Evolutionary conservation across 2,888 invertebrate species (phyloP).

Genomic region (Dromius quadrimaculatus): DNA sequence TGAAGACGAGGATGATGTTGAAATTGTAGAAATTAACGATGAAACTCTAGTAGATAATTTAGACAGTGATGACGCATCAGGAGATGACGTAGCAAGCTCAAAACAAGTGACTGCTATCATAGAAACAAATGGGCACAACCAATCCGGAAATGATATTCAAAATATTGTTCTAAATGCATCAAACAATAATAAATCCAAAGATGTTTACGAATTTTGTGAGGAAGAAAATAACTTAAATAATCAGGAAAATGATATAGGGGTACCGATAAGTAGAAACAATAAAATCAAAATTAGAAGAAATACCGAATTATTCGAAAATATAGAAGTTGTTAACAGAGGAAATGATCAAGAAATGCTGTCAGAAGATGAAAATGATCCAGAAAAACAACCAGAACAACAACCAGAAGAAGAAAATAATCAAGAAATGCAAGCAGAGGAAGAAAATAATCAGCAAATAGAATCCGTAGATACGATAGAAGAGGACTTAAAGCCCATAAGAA

Average conservation of each 20-base stretch:
- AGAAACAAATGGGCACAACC: not conserved
- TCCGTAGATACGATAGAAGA: no score
- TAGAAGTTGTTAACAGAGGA: no score
- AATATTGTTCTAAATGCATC: not conserved
- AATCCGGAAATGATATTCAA: not conserved
- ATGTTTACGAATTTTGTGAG: not conserved
- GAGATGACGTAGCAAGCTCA: not conserved
- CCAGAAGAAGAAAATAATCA: no score
- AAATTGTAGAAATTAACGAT: not conserved
- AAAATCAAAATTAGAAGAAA: no score
- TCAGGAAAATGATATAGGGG: slow-evolving; percentile 45
- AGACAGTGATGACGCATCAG: not conserved
- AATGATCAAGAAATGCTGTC: no score
- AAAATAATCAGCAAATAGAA: no score
- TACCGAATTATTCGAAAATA: no score
- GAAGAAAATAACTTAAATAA: no score
- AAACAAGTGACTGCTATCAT: not conserved
- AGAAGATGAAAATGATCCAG: no score
- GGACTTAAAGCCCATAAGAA: no score
- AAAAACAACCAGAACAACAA: no score
- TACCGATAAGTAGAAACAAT: slow-evolving; percentile 2
- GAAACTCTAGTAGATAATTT: not conserved
- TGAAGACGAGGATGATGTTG: not conserved
- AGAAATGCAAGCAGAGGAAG: no score
- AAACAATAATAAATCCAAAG: not conserved